phyloP scores from a whole-genome alignment of 2,113 vertebrate species.

The Platanista minor region DNA sequence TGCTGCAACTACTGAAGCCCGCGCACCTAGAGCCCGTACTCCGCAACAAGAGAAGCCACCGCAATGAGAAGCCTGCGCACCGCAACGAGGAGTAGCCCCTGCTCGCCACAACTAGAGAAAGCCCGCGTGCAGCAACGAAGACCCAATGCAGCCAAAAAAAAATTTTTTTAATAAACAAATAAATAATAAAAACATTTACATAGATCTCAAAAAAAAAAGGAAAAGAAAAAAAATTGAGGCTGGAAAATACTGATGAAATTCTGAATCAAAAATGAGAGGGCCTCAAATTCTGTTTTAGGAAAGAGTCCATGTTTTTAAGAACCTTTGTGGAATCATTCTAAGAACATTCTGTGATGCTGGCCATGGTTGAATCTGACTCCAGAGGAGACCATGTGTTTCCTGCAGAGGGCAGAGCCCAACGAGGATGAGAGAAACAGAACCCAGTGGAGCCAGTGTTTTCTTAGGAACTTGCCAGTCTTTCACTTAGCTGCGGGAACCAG shows the following conservation, averaged over 20 bases:
- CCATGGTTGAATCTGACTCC: background rate
- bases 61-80: too few species aligned
- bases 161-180: too few species aligned
- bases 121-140: too few species aligned
- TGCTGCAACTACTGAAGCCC: too few species aligned
- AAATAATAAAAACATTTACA: too few species aligned
- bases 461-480: background rate
- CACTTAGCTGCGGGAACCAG: background rate
- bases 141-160: too few species aligned
- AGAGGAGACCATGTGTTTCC: background rate
- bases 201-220: too few species aligned
- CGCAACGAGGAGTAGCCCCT: too few species aligned
- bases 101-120: too few species aligned
- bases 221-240: background rate
- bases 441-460: background rate
- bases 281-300: background rate
- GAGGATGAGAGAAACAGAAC: background rate
- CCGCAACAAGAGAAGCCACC: too few species aligned
- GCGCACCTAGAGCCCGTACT: too few species aligned
- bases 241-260: background rate
- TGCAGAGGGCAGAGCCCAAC: background rate
- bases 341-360: background rate
- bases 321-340: background rate
- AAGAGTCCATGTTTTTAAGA: background rate
- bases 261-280: background rate